phyloP scores from a whole-genome alignment of 2,113 vertebrate species.

The Peromyscus polionotus region DNA sequence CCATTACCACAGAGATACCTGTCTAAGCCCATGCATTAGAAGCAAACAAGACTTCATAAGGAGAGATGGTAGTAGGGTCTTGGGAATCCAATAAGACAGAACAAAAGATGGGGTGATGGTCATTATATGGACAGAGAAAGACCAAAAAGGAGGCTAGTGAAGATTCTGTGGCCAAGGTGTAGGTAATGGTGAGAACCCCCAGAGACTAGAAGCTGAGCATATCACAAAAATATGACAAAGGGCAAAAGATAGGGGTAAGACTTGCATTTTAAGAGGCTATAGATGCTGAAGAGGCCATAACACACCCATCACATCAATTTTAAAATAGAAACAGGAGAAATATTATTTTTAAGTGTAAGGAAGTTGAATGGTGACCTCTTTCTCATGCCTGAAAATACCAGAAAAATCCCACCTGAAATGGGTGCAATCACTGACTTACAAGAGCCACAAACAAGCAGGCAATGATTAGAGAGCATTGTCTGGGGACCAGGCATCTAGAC shows the following conservation, averaged over 20 bases:
- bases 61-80: neutral
- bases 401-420: neutral
- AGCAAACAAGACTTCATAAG: neutral
- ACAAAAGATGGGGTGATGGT: neutral
- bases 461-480: neutral
- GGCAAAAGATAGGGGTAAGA: neutral
- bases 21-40: neutral
- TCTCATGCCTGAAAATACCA: neutral
- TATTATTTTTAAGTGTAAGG: neutral
- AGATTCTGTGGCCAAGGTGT: neutral
- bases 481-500: neutral
- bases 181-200: neutral
- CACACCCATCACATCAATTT: neutral
- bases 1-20: neutral
- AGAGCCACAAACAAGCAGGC: neutral
- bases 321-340: conserved; percentile 39
- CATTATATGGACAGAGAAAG: neutral
- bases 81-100: neutral
- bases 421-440: neutral
- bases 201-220: neutral
- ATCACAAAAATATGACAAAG: neutral
- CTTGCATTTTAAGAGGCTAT: neutral
- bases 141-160: neutral
- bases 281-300: conserved; percentile 16
- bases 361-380: neutral